phyloP scores from a whole-genome alignment of 2,888 invertebrate genomes.

The Chaitophorus viminalis region DNA sequence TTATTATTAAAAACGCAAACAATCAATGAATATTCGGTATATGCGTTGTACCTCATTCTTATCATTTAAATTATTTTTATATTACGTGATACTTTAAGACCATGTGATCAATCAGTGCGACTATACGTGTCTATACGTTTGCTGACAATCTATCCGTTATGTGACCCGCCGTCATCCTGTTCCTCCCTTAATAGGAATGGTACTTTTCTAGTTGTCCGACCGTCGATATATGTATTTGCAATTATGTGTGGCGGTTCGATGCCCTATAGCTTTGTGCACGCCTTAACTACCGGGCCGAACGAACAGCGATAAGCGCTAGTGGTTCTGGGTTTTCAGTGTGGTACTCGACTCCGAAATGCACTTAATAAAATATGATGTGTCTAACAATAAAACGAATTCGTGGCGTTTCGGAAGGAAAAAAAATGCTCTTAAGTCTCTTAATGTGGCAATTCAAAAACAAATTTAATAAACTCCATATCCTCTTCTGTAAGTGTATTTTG shows the following conservation, averaged over 20 bases:
- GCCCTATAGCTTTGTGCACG: constrained; percentile 9
- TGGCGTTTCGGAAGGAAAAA: neutral
- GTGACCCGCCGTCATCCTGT: constrained; percentile 29
- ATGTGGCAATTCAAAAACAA: constrained; percentile 39
- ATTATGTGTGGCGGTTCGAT: constrained; percentile 44
- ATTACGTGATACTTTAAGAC: neutral
- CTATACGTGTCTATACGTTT: neutral
- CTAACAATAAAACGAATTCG: constrained; percentile 43
- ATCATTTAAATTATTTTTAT: neutral
- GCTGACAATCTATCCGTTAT: constrained; percentile 45
- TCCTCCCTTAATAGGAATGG: constrained; percentile 45
- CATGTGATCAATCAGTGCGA: neutral
- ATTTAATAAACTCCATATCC: constrained; percentile 44
- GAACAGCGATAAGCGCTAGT: neutral
- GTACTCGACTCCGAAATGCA: constrained; percentile 17
- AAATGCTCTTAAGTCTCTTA: constrained; percentile 19
- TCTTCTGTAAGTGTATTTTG: constrained; percentile 52
- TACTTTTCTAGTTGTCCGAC: constrained; percentile 11
- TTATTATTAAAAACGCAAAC: neutral
- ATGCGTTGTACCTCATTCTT: neutral
- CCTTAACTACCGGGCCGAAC: neutral
- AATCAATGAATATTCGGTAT: neutral
- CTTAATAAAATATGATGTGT: constrained; percentile 37
- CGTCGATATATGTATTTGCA: constrained; percentile 27
- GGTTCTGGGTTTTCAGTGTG: neutral